Base-by-base conservation (phyloP, 2,113 vertebrate genomes). In the Amblyopsis rosae region DNA sequence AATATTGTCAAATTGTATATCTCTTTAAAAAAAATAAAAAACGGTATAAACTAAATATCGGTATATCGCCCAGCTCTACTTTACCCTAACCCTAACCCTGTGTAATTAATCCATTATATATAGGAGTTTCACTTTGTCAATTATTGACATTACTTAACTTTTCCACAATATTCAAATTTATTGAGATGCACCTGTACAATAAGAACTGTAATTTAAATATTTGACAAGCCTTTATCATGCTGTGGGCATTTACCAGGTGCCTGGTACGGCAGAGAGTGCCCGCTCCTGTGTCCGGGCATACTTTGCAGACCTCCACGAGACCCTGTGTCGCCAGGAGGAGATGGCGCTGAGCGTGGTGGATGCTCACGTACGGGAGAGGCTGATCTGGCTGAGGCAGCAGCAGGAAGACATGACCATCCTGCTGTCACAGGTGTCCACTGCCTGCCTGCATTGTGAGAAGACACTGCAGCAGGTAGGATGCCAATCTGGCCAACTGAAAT, bases 361-460 rank as follows among this genome's bases (percentile, higher is more conserved):
- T 65, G 98, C 96, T 12, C 98, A 98, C 0, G 98, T 99, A 62
- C 86, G 97, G 74, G 97, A 98, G 87, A 93, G 98, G 75, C 89
- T 99, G 66, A 98, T 99, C 88, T 99, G 97, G 97, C 95, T 99
- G 67, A 89, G 95, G 64, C 98, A 98, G 76, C 98, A 99, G 82
- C 98, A 99, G 88, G 98, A 99, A 92, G 96, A 99, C 86, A 99
- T 99, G 98, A 98, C 97, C 77, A 96, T 98, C 87, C 87, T 99
- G 72, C 90, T 98, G 84, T 98, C 98, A 2, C 96, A 99, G 84
- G 97, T 99, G 75, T 98, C 98, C 90, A 96, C 96, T 1, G 98
- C 96, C 79, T 99, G 97, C 72, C 93, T 99, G 71, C 97, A 99
- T 90, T 99, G 98, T 73, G 98, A 99, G 92, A 99, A 98, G 73